These are phyloP conservation scores for Acrocephalus arundinaceus DNA, from an alignment of 2,113 vertebrate species.

Conservation along the genomic window DNA sequence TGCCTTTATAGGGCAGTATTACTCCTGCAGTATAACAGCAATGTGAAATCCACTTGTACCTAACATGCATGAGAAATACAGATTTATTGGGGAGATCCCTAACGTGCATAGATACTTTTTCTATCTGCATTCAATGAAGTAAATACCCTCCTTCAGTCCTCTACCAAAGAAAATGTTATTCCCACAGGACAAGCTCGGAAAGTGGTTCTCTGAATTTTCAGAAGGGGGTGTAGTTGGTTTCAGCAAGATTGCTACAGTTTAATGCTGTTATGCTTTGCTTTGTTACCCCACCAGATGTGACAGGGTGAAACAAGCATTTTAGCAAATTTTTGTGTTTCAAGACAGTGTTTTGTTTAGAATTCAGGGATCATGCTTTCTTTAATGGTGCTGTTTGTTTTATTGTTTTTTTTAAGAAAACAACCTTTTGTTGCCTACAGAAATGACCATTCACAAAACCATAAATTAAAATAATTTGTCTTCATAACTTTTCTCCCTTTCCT, in stretches of 20 bases:
- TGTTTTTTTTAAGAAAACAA: constrained; percentile 70
- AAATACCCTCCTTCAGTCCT: constrained; percentile 78
- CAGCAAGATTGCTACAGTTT: constrained; percentile 64
- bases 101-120: constrained; percentile 64
- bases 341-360: constrained; percentile 84
- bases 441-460: constrained; percentile 75
- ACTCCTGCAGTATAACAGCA: constrained; percentile 75
- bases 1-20: constrained; percentile 77
- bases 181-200: constrained; percentile 74
- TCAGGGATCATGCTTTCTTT: constrained; percentile 87
- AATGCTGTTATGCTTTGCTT: constrained; percentile 73
- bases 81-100: constrained; percentile 52
- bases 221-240: constrained; percentile 74
- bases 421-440: constrained; percentile 77
- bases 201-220: constrained; percentile 76
- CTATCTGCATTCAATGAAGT: constrained; percentile 66
- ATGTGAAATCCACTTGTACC: constrained; percentile 74
- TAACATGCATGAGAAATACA: constrained; percentile 67
- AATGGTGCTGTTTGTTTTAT: constrained; percentile 81
- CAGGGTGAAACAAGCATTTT: constrained; percentile 71
- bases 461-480: constrained; percentile 76
- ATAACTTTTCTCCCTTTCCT: constrained; percentile 70
- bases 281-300: constrained; percentile 72
- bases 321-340: constrained; percentile 59
- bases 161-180: constrained; percentile 84